Evolutionary conservation across 2,113 vertebrate species (phyloP), one percentile per base, ranked within the genome.

Genomic region (Apeltes quadracus): DNA sequence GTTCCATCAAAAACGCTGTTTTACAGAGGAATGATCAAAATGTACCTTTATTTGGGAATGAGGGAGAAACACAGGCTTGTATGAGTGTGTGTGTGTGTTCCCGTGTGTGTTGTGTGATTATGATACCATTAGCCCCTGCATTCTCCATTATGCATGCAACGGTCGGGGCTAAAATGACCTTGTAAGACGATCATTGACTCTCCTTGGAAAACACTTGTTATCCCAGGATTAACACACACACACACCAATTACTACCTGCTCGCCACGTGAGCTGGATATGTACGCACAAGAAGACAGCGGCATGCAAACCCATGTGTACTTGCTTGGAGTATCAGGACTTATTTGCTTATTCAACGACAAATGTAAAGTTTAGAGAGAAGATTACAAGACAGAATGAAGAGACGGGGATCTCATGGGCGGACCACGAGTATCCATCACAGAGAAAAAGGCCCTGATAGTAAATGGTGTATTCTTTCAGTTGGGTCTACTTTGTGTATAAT

Each of bases 101-200:
- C 56, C 41, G 72, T 72, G 54, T 71, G 58, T 44, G 50, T 59
- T 72, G 81, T 78, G 79, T 89, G 89, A 88, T 87, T 88, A 88
- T 88, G 83, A 85, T 85, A 78, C 83, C 78, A 83, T 88, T 90
- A 90, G 86, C 86, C 86, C 87, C 70, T 82, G 79, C 80, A 57
- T 87, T 86, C 80, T 66, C 84, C 62, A 89, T 89, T 91, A 89
- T 89, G 84, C 88, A 88, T 82, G 86, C 83, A 69, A 83, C 73
- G 64, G 79, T 75, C 77, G 1, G 81, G 84, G 84, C 86, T 81
- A 89, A 90, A 89, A 87, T 90, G 89, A 91, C 89, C 90, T 90
- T 90, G 90, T 84, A 90, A 88, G 87, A 87, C 87, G 89, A 88
- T 88, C 89, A 89, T 89, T 88, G 89, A 87, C 87, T 91, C 90